A percentile compares a stretch with the other conserved stretches of the same genome.
Conservation (phyloP, 2,888 invertebrate species). For the Psylliodes chrysocephalus region DNA sequence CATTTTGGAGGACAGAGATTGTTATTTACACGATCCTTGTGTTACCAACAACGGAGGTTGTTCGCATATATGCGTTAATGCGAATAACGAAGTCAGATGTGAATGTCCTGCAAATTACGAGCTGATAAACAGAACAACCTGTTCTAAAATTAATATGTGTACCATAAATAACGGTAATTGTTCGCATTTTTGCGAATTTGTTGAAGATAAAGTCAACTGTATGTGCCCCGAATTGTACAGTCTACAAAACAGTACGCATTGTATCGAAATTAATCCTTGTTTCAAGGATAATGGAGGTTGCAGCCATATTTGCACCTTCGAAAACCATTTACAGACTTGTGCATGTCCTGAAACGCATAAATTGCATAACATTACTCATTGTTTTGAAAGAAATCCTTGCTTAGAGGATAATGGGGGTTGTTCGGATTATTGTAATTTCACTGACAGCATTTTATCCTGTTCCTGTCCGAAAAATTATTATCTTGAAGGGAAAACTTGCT, state of each 20-base stretch:
- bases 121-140: slow-evolving; percentile 54
- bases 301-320: slow-evolving; percentile 67
- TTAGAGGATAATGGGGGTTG: slow-evolving; percentile 70
- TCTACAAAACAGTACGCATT: slow-evolving; percentile 58
- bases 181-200: slow-evolving; percentile 66
- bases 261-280: slow-evolving; percentile 66
- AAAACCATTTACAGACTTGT: slow-evolving; percentile 67
- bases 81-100: slow-evolving; percentile 61
- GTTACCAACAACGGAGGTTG: slow-evolving; percentile 59
- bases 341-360: slow-evolving; percentile 67
- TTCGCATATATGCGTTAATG: slow-evolving; percentile 61
- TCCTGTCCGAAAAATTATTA: slow-evolving; percentile 63
- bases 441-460: slow-evolving; percentile 64
- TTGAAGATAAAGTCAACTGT: slow-evolving; percentile 64
- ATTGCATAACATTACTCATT: slow-evolving; percentile 59
- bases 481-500: slow-evolving; percentile 53
- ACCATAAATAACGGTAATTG: slow-evolving; percentile 67
- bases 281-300: slow-evolving; percentile 68
- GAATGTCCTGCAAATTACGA: slow-evolving; percentile 63
- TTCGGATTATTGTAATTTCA: slow-evolving; percentile 68
- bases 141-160: slow-evolving; percentile 64
- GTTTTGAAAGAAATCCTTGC: slow-evolving; percentile 68
- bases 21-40: slow-evolving; percentile 57
- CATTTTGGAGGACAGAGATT: slow-evolving; percentile 53
- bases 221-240: slow-evolving; percentile 63